Evolutionary conservation across 2,113 vertebrate genomes (phyloP).

Genomic region (Vombatus ursinus): DNA sequence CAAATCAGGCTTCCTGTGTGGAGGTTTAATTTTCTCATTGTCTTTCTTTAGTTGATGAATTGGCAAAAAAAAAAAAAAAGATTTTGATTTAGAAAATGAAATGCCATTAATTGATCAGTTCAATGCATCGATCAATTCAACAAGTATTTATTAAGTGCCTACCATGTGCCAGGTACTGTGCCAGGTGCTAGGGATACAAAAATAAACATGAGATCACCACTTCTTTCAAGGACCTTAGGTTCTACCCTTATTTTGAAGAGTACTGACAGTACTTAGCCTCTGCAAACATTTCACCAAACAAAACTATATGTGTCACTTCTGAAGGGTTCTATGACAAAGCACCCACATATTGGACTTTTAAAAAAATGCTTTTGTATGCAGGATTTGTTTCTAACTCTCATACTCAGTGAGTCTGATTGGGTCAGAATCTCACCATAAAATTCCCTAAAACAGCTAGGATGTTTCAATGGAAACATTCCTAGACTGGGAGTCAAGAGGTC

Average conservation of each 20-base stretch:
- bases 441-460: neutral
- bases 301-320: neutral
- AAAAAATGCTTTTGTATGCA: neutral
- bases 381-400: neutral
- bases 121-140: neutral
- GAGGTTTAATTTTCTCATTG: neutral
- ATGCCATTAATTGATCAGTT: conserved; percentile 24
- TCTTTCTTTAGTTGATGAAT: conserved; percentile 27
- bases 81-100: conserved; percentile 47
- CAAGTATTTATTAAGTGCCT: neutral
- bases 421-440: neutral
- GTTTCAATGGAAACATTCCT: neutral
- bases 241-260: neutral
- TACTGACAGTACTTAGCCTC: neutral
- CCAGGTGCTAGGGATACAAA: neutral
- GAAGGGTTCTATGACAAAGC: neutral
- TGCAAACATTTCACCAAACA: neutral
- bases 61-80: conserved; percentile 29
- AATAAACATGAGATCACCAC: neutral
- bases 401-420: neutral
- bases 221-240: neutral
- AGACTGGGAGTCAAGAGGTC: neutral
- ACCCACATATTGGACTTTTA: neutral
- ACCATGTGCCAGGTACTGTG: neutral
- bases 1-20: neutral